Evolutionary conservation across 2,888 invertebrate species (phyloP).

Genomic region (Morpho helenor): DNA sequence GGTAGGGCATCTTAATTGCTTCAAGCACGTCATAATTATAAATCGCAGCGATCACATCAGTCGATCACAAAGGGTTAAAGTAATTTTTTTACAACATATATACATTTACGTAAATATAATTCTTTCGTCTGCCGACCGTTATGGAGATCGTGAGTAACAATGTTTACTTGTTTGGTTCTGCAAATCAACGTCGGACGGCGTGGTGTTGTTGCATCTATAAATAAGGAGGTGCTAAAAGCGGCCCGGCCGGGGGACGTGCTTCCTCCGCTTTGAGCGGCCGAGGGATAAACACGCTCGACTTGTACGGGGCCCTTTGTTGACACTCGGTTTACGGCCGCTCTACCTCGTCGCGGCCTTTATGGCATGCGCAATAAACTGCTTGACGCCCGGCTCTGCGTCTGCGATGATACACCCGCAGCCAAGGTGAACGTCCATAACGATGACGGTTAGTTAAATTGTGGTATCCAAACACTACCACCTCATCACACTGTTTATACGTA

Average conservation of each 20-base stretch:
- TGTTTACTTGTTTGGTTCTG: slow-evolving; percentile 67
- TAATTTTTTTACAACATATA: too few relatives aligned
- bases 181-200: slow-evolving; percentile 62
- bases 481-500: background rate
- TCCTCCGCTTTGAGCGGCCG: slow-evolving; percentile 73
- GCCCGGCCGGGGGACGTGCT: slow-evolving; percentile 70
- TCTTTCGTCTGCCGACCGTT: slow-evolving; percentile 15
- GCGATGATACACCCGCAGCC: slow-evolving; percentile 26
- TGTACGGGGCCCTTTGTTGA: slow-evolving; percentile 71
- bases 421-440: slow-evolving; percentile 35
- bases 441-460: background rate
- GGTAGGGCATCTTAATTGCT: too few relatives aligned
- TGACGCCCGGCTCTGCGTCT: slow-evolving; percentile 22
- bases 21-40: too few relatives aligned
- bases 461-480: background rate
- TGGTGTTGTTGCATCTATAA: slow-evolving; percentile 70
- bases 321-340: slow-evolving; percentile 65
- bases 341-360: slow-evolving; percentile 50
- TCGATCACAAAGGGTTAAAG: too few relatives aligned
- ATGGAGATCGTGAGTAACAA: slow-evolving; percentile 42
- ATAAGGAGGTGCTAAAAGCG: slow-evolving; percentile 79
- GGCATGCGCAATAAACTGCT: slow-evolving; percentile 51
- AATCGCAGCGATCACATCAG: too few relatives aligned
- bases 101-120: background rate
- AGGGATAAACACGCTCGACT: slow-evolving; percentile 67